Evolutionary conservation across 2,113 vertebrate species (phyloP), one percentile per base, ranked within the genome.

Genomic region (Donacobius atricapilla): DNA sequence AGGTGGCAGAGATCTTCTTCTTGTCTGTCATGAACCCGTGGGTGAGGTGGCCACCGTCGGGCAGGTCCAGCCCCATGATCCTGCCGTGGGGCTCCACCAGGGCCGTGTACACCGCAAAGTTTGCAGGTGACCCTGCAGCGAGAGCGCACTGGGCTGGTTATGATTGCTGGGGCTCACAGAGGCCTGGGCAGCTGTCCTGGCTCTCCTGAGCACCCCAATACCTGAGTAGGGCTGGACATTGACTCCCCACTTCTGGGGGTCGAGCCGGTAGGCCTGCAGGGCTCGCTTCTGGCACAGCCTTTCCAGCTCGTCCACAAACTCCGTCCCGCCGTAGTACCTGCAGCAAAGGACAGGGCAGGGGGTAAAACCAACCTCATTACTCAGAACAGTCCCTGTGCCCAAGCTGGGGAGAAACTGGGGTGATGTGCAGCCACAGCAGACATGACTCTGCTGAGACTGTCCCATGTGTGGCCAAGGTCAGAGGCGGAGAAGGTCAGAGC

Each of bases 11-110:
- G 93, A 99, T 99, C 94, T 98, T 99, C 97, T 99, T 99, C 97
- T 99, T 99, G 33, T 99, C 98, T 0, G 99, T 99, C 99, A 99
- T 99, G 97, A 99, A 99, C 16, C 99, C 99, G 0, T 99, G 99
- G 18, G 99, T 99, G 89, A 99, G 97, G 93, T 99, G 99, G 63
- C 99, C 99, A 7, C 99, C 99, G 0, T 99, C 99, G 0, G 99
- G 99, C 78, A 99, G 98, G 93, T 99, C 99, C 92, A 99, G 97
- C 25, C 99, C 99, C 99, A 99, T 99, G 97, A 99, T 99, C 79
- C 99, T 98, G 18, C 99, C 99, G 0, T 99, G 99, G 23, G 99
- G 99, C 94, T 99, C 99, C 71, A 99, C 99, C 10, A 99, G 73
- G 21, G 99, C 99, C 0, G 99, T 99, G 97, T 99, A 99, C 35